A percentile compares a stretch with the other conserved stretches of the same genome.
phyloP scores from a whole-genome alignment of 2,888 invertebrate species.

The Cephus spinipes region DNA sequence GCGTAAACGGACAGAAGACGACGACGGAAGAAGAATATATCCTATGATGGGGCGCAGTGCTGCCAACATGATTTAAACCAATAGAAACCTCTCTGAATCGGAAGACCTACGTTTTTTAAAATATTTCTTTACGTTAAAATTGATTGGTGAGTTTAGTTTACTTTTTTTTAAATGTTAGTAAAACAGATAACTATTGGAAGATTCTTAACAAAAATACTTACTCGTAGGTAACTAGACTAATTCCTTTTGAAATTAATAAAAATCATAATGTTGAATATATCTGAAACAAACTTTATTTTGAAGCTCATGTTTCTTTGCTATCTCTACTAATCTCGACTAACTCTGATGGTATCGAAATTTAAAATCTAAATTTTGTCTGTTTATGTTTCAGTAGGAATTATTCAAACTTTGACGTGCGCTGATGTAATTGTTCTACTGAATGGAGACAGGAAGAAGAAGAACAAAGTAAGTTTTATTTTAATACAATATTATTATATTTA shows the following conservation, averaged over 20 bases:
- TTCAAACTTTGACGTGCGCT: background rate
- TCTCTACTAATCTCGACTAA: too few relatives aligned
- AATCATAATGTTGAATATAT: background rate
- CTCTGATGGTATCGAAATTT: too few relatives aligned
- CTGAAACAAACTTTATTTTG: background rate
- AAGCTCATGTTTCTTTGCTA: too few relatives aligned
- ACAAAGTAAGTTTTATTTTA: conserved; percentile 31
- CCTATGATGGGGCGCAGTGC: background rate
- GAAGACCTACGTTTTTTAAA: background rate
- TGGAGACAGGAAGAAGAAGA: background rate
- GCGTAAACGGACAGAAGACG: conserved; percentile 6
- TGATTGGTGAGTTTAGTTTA: background rate
- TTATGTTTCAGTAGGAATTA: too few relatives aligned
- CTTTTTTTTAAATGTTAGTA: background rate
- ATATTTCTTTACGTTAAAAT: background rate
- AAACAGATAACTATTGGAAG: background rate
- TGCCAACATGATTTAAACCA: background rate
- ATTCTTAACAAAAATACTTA: background rate
- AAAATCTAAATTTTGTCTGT: background rate
- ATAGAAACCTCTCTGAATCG: background rate
- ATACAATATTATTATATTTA: conserved; percentile 60
- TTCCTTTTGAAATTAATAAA: background rate
- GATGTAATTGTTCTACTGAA: background rate
- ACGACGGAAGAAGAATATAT: background rate
- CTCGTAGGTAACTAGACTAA: background rate